phyloP scores from a whole-genome alignment of 2,797 vertebrate species.

The Ibycter americanus region DNA sequence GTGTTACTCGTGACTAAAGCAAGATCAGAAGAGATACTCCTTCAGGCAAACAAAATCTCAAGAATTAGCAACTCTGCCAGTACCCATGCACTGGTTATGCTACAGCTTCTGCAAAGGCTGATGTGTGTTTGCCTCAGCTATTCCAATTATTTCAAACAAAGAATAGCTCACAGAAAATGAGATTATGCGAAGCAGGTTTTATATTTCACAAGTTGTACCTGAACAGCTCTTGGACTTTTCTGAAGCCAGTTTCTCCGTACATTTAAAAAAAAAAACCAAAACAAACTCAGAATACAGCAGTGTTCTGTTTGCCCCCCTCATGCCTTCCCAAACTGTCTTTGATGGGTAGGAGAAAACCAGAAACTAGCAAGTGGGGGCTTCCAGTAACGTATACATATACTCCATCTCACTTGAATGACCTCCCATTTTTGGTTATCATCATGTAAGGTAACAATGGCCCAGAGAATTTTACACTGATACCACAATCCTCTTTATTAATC shows the following conservation, averaged over 20 bases:
- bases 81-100: background rate
- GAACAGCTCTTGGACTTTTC: background rate
- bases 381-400: background rate
- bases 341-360: background rate
- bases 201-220: background rate
- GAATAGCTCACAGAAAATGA: background rate
- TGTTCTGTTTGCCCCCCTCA: background rate
- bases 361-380: background rate
- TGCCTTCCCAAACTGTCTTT: background rate
- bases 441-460: background rate
- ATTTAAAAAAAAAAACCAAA: too few species aligned
- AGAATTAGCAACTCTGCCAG: background rate
- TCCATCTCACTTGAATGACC: background rate
- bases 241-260: background rate
- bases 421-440: background rate
- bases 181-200: background rate
- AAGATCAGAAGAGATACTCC: background rate
- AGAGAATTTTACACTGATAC: background rate
- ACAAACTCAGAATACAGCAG: background rate
- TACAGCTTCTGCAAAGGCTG: background rate
- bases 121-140: background rate
- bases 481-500: fast-evolving
- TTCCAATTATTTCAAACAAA: background rate
- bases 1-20: background rate
- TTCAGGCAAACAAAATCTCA: background rate